A percentile compares a stretch with the other conserved stretches of the same genome.
Conservation (phyloP, 2,888 invertebrate species). For the Metacarcinus magister region DNA sequence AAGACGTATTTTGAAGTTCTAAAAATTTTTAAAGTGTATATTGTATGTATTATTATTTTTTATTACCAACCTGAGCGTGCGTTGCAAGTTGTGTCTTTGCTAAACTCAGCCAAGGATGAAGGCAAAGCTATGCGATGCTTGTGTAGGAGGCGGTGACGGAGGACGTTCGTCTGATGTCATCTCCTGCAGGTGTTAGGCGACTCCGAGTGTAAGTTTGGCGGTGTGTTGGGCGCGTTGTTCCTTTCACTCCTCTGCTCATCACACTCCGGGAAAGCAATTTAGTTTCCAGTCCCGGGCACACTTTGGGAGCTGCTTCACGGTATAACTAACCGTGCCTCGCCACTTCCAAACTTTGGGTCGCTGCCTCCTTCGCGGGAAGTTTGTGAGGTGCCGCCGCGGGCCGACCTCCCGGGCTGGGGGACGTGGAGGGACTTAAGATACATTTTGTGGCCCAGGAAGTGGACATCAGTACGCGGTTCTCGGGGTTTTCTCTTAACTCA, state of each 20-base stretch:
- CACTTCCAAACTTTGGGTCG: background rate
- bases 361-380: background rate
- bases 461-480: too few relatives aligned
- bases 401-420: background rate
- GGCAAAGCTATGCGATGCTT: too few relatives aligned
- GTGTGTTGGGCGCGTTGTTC: background rate
- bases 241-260: background rate
- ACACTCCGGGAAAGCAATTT: background rate
- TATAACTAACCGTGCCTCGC: constrained; percentile 29
- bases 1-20: too few relatives aligned
- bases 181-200: background rate
- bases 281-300: background rate
- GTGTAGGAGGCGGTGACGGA: too few relatives aligned
- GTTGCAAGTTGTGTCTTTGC: too few relatives aligned
- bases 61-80: too few relatives aligned
- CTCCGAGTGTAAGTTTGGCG: background rate
- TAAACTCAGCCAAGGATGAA: too few relatives aligned
- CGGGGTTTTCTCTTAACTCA: too few relatives aligned
- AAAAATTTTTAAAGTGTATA: too few relatives aligned
- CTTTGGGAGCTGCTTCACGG: background rate
- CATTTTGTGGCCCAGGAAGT: background rate
- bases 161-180: background rate
- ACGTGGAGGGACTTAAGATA: too few relatives aligned
- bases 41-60: too few relatives aligned
- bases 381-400: background rate